Percentiles rank a stretch among this genome's conserved stretches.
Evolutionary conservation across 2,113 vertebrate genomes (phyloP).

Genomic region (Gobiocypris rarus): DNA sequence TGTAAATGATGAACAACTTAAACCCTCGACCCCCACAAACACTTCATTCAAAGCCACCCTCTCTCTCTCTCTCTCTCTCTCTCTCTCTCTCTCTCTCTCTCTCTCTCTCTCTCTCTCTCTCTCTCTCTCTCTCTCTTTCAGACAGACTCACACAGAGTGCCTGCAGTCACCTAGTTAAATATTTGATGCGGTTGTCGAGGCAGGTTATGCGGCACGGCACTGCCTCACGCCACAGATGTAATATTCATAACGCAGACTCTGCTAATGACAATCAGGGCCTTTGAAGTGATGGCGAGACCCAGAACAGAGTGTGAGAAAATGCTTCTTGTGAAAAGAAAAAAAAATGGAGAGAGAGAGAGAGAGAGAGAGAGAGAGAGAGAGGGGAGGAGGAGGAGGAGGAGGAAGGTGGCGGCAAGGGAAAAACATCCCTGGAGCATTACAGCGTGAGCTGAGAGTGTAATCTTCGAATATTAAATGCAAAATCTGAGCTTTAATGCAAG

Average conservation of each 20-base stretch:
- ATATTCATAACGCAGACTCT: slow-evolving; percentile 54
- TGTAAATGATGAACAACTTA: slow-evolving; percentile 45
- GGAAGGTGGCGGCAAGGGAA: not conserved
- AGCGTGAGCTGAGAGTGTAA: not conserved
- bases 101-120: not conserved
- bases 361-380: not conserved
- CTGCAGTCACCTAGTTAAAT: slow-evolving; percentile 59
- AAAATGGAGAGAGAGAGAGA: not conserved
- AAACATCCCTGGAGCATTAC: slow-evolving; percentile 13
- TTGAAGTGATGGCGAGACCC: slow-evolving; percentile 41
- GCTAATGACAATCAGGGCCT: slow-evolving; percentile 54
- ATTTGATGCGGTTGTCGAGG: slow-evolving; percentile 56
- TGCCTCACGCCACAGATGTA: slow-evolving; percentile 44
- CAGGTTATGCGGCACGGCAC: slow-evolving; percentile 47
- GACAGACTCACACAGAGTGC: slow-evolving; percentile 24
- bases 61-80: slow-evolving; percentile 9
- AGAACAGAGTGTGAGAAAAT: slow-evolving; percentile 31
- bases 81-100: not conserved
- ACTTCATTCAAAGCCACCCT: slow-evolving; percentile 13
- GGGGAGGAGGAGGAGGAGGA: too few relatives aligned
- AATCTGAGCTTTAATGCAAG: slow-evolving; percentile 39
- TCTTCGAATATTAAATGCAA: slow-evolving; percentile 38
- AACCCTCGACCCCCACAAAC: slow-evolving; percentile 33
- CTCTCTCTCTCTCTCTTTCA: not conserved
- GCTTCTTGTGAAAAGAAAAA: not conserved